Base-by-base conservation (phyloP, 1,140 invertebrate genomes). In the Zaprionus ornatus region DNA sequence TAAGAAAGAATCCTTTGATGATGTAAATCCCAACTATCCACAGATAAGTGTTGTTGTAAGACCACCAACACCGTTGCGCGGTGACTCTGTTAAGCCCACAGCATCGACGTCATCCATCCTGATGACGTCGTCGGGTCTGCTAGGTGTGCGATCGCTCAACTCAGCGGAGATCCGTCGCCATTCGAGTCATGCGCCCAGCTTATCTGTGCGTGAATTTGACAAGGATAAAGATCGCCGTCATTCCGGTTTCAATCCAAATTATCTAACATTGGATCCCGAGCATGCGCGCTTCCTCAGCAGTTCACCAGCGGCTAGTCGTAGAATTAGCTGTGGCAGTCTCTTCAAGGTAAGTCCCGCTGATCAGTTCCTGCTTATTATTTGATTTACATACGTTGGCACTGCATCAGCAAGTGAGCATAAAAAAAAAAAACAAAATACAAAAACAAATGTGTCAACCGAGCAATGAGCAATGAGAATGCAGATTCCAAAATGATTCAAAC, bases 261-360 rank as follows among this genome's bases (percentile, higher is more conserved):
- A 94, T 13, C 84, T 95, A 32, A 93, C 93, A 27, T 94, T 95
- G 59, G 94, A 95, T 83, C 93, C 93, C 12, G 94, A 95, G 79
- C 95, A 95, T 74, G 92, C 93, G 10, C 93, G 94, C 37, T 95
- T 95, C 78, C 88, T 95, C 13, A 95, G 93, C 70, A 94, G 94
- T 76, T 96, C 96, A 9, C 95, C 96, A 7, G 95, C 96, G 57
- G 96, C 96, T 17, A 96, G 96, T 35, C 93, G 96, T 79, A 93
- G 96, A 63, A 97, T 97, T 87, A 96, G 96, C 56, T 96, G 96
- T 74, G 96, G 96, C 59, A 96, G 96, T 92, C 94, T 97, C 52
- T 94, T 96, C 74, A 96, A 95, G 94, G 94, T 95, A 92, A 94
- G 93, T 93, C 25, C 63, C 57, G 21, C 55, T 52, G 52, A 66